Evolutionary conservation across 2,797 vertebrate genomes (phyloP), one percentile per base, ranked within the genome.

Genomic region (Paramormyrops hopkinsi): DNA sequence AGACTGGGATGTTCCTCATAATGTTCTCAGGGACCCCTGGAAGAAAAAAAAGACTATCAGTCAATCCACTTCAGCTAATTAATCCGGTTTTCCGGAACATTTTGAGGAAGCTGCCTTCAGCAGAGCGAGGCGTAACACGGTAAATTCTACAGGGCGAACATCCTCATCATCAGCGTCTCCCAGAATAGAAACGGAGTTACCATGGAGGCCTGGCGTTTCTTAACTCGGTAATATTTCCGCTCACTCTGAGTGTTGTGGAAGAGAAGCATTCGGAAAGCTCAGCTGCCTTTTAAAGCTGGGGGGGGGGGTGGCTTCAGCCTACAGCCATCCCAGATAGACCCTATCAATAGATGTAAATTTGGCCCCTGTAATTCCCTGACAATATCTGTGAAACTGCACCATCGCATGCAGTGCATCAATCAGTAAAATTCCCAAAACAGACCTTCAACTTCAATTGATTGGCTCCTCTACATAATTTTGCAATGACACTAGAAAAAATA

Each of bases 161-260:
- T 44, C 82, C 19, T 12, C 82, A 84, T 84, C 82, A 84, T 51
- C 22, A 12, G 29, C 29, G 46, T 51, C 82, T 84, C 82, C 82
- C 82, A 84, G 82, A 87, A 87, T 56, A 87, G 85, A 41, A 87
- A 51, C 17, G 0, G 85, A 87, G 53, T 87, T 87, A 41, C 53
- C 53, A 56, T 56, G 53, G 85, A 54, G 82, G 44, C 44, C 44
- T 84, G n/a, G 44, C 19, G n/a, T 25, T 79, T 79, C 82, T 84
- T 51, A 50, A 51, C n/a, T 48, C 3, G 7, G 46, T 84, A 84
- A 50, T 84, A 84, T 84, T 84, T 84, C 46, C n/a, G n/a, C 6
- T 84, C 82, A 46, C 9, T 25, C 46, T 46, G 82, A 46, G 41
- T 84, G 46, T 50, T 84, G 12, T 84, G 17, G 37, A 50, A 84